These are phyloP conservation scores for Anolis carolinensis DNA, from an alignment of 2,113 vertebrate species.

Conservation along the genomic window DNA sequence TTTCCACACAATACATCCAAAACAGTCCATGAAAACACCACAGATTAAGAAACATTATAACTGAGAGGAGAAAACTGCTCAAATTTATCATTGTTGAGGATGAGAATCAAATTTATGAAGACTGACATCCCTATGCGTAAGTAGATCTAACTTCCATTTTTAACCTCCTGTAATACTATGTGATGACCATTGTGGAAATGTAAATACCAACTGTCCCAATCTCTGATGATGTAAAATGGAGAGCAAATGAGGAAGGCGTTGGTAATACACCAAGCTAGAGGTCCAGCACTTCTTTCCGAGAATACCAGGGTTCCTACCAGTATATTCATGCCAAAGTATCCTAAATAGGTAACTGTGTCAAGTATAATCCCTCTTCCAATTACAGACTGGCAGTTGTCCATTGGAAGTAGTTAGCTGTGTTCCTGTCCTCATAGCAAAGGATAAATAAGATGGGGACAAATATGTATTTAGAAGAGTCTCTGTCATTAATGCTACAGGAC, in stretches of 20 bases:
- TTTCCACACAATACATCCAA: no score
- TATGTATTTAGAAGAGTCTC: neutral
- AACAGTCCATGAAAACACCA: no score
- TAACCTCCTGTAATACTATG: neutral
- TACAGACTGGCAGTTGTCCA: neutral
- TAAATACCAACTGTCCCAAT: neutral
- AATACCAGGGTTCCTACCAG: neutral
- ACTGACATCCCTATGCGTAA: no score
- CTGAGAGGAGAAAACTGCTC: no score
- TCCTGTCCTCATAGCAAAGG: neutral
- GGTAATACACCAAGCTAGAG: neutral
- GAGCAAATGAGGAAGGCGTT: neutral
- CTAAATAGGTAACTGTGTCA: neutral
- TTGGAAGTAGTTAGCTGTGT: neutral
- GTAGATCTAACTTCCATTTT: neutral
- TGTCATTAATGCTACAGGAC: neutral
- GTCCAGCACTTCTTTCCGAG: neutral
- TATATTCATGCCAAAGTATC: neutral
- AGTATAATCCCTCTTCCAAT: neutral
- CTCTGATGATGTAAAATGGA: neutral
- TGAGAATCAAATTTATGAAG: no score
- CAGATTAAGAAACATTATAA: no score
- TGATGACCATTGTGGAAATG: neutral
- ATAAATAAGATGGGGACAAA: neutral
- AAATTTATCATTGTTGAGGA: no score